Evolutionary conservation across 2,113 vertebrate genomes (phyloP), one percentile per base, ranked within the genome.

Genomic region (Struthio camelus): DNA sequence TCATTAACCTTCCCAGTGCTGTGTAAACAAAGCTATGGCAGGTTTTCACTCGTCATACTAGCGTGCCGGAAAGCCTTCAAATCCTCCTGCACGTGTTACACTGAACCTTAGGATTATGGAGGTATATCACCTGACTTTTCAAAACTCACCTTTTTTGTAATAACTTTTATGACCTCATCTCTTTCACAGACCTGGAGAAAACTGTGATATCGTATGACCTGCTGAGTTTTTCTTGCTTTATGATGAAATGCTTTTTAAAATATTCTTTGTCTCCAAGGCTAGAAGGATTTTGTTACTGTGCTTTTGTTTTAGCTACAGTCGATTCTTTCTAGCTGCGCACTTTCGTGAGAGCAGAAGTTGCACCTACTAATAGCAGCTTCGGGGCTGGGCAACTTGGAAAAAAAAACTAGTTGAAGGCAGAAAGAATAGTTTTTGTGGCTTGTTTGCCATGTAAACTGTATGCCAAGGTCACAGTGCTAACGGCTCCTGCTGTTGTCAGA

Each of bases 191-290:
- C 18, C 67, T 10, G n/a, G 17, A 2, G 2, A 13, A 7, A 86
- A 0, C 8, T 0, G 1, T 7, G 85, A 67, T 20, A 1, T 56
- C 10, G 40, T 11, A 1, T 0, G 1, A 27, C 59, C 36, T 20
- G 34, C 53, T 11, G 3, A 1, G 28, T 53, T 40, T 13, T 16
- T 32, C 67, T 11, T 2, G 36, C 78, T 51, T 14, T 6, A 10
- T 1, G 1, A 1, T 1, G 6, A 61, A 80, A 18, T 3, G 8
- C n/a, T 58, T 75, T 13, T 11, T 10, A 15, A 14, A 80, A 58
- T 6, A 36, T n/a, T 4, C 6, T 14, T 9, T 42, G 46, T 40
- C 53, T 23, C 11, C 53, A 25, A 53, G 20, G 23, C 51, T 3
- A 7, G 42, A 28, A 20, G 67, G 42, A 13, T 46, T 86, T 75